Evolutionary conservation across 2,113 vertebrate genomes (phyloP).

Genomic region (Ammospiza nelsoni): DNA sequence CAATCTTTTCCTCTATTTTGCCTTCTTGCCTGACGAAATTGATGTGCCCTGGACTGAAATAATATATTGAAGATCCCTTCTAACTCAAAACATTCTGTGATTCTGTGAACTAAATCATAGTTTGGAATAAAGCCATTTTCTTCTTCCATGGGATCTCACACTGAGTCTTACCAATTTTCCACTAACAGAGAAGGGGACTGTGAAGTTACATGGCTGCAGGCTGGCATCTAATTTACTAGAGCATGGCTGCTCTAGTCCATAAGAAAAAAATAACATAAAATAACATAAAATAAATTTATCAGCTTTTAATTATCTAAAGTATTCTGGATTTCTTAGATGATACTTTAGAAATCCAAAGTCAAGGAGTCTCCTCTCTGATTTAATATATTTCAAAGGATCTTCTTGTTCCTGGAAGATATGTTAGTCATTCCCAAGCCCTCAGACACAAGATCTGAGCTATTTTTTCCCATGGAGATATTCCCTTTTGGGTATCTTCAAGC

Average conservation of each 20-base stretch:
- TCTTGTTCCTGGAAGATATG: neutral
- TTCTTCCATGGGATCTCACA: neutral
- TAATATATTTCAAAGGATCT: neutral
- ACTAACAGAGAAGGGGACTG: neutral
- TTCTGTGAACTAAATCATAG: neutral
- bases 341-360: neutral
- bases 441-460: neutral
- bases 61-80: neutral
- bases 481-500: neutral
- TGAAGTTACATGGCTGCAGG: neutral
- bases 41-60: neutral
- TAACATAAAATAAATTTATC: neutral
- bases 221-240: neutral
- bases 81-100: neutral
- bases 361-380: neutral
- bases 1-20: neutral
- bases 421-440: neutral
- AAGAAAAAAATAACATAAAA: neutral
- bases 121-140: neutral
- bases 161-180: neutral
- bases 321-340: neutral
- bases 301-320: neutral
- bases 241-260: neutral
- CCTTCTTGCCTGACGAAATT: neutral
- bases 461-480: neutral